Evolutionary conservation across 2,113 vertebrate species (phyloP).

Genomic region (Tyrannus savana): DNA sequence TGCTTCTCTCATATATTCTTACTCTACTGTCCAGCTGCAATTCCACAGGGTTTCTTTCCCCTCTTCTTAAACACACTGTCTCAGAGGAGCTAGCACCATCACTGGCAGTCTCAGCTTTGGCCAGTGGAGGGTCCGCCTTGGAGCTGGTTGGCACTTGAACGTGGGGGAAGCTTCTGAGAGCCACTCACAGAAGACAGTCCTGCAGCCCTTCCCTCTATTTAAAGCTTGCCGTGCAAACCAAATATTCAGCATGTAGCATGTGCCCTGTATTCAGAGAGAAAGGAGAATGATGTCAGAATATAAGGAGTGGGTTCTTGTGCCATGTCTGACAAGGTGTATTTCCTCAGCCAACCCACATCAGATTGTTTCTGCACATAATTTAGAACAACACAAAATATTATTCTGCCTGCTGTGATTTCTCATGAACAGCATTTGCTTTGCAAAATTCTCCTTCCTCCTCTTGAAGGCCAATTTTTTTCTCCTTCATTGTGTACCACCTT

Average conservation of each 20-base stretch:
- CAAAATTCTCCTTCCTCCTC: not conserved
- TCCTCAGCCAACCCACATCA: not conserved
- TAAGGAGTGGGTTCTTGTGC: not conserved
- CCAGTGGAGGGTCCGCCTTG: accelerated
- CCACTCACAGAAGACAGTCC: not conserved
- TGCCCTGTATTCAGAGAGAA: not conserved
- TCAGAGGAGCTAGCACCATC: not conserved
- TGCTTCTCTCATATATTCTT: not conserved
- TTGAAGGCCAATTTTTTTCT: not conserved
- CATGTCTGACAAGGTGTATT: not conserved
- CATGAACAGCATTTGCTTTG: not conserved
- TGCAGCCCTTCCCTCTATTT: accelerated
- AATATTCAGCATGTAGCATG: not conserved
- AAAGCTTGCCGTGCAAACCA: not conserved
- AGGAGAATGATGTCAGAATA: not conserved
- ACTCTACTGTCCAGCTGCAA: not conserved
- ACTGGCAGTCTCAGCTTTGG: not conserved
- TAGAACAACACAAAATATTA: not conserved
- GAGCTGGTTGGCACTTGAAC: not conserved
- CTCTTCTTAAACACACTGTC: not conserved
- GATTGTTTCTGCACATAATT: not conserved
- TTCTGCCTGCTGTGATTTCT: not conserved
- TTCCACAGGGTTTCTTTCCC: not conserved
- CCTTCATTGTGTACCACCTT: not conserved
- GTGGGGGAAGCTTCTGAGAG: not conserved